phyloP scores from a whole-genome alignment of 2,113 vertebrate genomes.

The Murina feae region DNA sequence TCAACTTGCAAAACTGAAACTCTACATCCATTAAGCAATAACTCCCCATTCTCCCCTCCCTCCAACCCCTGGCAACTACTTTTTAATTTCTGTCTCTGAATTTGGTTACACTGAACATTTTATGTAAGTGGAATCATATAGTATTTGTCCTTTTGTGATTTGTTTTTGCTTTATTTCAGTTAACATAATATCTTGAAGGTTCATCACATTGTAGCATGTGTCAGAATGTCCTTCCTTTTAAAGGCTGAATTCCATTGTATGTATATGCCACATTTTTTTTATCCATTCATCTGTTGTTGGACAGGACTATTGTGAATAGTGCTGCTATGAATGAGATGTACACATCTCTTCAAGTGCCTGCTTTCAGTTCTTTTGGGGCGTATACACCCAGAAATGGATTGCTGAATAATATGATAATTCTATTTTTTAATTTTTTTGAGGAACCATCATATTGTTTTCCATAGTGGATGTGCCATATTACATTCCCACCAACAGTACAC shows the following conservation, averaged over 20 bases:
- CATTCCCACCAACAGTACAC: neutral
- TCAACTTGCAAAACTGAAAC: neutral
- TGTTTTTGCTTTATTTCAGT: neutral
- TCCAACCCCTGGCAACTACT: neutral
- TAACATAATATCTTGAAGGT: neutral
- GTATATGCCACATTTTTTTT: neutral
- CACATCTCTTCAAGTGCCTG: neutral
- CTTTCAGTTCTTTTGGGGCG: neutral
- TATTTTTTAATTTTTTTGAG: neutral
- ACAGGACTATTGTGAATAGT: neutral
- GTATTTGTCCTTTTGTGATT: neutral
- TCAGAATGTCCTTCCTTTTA: neutral
- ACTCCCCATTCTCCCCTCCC: neutral
- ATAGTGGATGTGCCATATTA: neutral
- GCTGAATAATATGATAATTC: neutral
- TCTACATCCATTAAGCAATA: neutral
- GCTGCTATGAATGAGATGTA: neutral
- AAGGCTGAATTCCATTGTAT: neutral
- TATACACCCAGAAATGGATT: neutral
- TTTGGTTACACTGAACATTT: neutral
- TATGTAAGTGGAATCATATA: neutral
- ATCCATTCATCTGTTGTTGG: neutral
- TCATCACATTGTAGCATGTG: neutral
- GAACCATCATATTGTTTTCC: neutral
- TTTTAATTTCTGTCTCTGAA: neutral